Percentiles rank a stretch among this genome's conserved stretches.
phyloP scores from a whole-genome alignment of 2,888 invertebrate species.

The Atethmia centrago region DNA sequence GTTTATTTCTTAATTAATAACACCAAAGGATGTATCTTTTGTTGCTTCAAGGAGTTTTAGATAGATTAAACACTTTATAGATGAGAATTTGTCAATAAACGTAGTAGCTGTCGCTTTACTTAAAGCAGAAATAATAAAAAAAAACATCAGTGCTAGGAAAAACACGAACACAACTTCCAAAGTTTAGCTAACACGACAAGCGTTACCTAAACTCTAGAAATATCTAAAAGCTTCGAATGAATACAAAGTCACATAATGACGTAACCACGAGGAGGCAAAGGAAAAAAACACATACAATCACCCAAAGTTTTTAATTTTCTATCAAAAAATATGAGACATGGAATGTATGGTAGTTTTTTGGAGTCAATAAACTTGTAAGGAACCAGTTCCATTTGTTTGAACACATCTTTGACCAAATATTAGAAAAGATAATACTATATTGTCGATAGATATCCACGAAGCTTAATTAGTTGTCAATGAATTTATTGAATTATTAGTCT shows the following conservation, averaged over 20 bases:
- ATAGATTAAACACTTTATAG: neutral
- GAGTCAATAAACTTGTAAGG: conserved; percentile 87
- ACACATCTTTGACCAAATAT: conserved; percentile 82
- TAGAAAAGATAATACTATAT: conserved; percentile 66
- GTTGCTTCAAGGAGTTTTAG: neutral
- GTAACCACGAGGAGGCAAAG: conserved; percentile 37
- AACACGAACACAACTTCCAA: neutral
- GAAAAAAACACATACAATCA: conserved; percentile 54
- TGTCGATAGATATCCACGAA: conserved; percentile 53
- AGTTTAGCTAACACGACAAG: conserved; percentile 6
- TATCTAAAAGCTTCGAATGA: conserved; percentile 43
- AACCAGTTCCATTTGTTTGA: conserved; percentile 88
- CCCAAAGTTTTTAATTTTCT: conserved; percentile 71
- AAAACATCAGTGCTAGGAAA: neutral
- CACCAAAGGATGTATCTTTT: neutral
- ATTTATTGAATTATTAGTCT: conserved; percentile 38
- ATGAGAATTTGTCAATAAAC: conserved; percentile 1
- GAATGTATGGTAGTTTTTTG: conserved; percentile 81
- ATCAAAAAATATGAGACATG: conserved; percentile 71
- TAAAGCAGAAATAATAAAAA: neutral
- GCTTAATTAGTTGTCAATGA: conserved; percentile 62
- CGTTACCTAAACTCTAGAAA: conserved; percentile 32
- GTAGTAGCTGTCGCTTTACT: neutral
- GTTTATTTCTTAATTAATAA: conserved; percentile 10
- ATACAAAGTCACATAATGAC: conserved; percentile 41